Evolutionary conservation across 2,113 vertebrate genomes (phyloP), one percentile per base, ranked within the genome.

Genomic region (Aptenodytes forsteri): DNA sequence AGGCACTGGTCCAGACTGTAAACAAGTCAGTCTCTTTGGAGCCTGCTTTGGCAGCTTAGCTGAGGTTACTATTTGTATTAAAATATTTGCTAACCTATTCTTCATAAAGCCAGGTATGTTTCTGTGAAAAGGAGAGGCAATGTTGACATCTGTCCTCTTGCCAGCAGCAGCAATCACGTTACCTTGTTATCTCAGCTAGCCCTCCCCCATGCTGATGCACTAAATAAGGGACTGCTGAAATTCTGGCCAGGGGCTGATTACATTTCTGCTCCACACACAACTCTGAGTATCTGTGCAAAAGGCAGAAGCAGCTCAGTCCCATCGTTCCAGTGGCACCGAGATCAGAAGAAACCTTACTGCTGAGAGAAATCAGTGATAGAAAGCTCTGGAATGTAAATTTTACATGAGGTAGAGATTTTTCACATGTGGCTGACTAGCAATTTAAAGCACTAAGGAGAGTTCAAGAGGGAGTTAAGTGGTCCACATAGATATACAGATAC

Each of bases 11-110:
- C 97, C 89, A 97, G 92, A 87, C 66, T 91, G 72, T 88, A 96
- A 98, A 98, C 91, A 98, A 97, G 93, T 77, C 84, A 92, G 96
- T 94, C 95, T 97, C 93, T 94, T 97, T 97, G 94, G 96, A 96
- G 96, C 94, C 93, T 93, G 87, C 79, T 87, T 97, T 97, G 96
- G 96, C 90, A 96, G 65, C 83, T 85, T 42, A 59, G 72, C 83
- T 93, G 89, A 75, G 62, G 79, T 89, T 93, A 80, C 86, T 95
- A 76, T 92, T 97, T 96, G 96, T 89, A 94, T 83, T 95, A 92
- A 89, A 70, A 78, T 96, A 94, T 92, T 84, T 98, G 97, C 93
- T 97, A 92, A 93, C 67, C 90, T 94, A 90, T 97, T 98, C 88
- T 97, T 97, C 59, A 96, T 96, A 97, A 96, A 97, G 80, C 38